phyloP scores from a whole-genome alignment of 2,797 vertebrate species.

The Sebastes melanostomus region DNA sequence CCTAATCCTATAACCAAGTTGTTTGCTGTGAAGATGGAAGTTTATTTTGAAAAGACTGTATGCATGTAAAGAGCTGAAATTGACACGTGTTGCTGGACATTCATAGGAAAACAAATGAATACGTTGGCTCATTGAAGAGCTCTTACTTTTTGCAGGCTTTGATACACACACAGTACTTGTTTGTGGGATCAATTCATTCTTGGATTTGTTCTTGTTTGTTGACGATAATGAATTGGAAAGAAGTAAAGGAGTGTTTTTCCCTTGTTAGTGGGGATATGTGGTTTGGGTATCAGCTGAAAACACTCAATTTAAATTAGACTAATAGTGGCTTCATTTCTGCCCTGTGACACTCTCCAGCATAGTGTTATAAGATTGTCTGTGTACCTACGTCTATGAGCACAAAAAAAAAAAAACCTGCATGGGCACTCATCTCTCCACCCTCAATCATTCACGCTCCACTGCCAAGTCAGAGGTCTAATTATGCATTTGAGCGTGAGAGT shows the following conservation, averaged over 20 bases:
- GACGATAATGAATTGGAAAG: not conserved
- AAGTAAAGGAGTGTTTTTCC: not conserved
- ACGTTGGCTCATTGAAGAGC: no score
- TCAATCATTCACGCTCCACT: constrained; percentile 59
- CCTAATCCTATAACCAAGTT: no score
- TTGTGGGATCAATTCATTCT: fast-evolving
- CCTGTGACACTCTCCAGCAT: constrained; percentile 6
- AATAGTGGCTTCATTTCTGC: constrained; percentile 13
- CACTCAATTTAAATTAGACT: constrained; percentile 7
- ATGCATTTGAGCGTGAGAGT: constrained; percentile 77
- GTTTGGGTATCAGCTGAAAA: constrained; percentile 26
- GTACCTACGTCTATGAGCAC: constrained; percentile 17
- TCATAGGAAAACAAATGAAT: no score
- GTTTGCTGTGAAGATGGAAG: no score
- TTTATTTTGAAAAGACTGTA: no score
- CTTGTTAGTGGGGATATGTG: not conserved
- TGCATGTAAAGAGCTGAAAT: no score
- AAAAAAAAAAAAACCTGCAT: not conserved
- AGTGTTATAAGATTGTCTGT: constrained; percentile 14
- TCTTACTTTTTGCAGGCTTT: no score
- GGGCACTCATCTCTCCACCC: constrained; percentile 55
- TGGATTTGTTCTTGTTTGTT: not conserved
- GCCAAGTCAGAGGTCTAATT: constrained; percentile 80
- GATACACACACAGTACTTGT: not conserved
- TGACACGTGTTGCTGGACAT: no score